A percentile compares a stretch with the other conserved stretches of the same genome.
These are phyloP conservation scores for Ostrea denselamellosa DNA, from an alignment of 1,140 invertebrate genomes.

Conservation along the genomic window DNA sequence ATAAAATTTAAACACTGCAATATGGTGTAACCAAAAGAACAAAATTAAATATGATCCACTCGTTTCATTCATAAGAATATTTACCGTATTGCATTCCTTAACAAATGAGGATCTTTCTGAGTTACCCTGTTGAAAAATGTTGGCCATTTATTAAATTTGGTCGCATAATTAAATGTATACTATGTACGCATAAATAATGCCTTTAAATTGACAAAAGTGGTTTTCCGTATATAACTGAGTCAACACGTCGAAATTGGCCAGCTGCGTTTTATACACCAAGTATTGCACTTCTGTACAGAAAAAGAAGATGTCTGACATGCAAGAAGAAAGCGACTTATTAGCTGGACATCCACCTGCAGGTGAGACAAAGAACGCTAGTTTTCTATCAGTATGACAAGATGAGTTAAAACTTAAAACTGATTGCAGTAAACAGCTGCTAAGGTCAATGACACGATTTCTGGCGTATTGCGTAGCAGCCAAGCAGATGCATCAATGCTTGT, in stretches of 20 bases:
- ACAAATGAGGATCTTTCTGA: too few species aligned
- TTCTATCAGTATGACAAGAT: background rate
- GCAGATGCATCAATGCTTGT: too few species aligned
- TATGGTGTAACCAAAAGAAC: background rate
- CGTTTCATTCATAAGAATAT: background rate
- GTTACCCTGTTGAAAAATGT: too few species aligned
- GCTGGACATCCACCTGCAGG: slow-evolving; percentile 3
- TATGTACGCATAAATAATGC: background rate
- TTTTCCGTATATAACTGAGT: background rate
- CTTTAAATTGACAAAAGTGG: background rate
- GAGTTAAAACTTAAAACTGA: too few species aligned
- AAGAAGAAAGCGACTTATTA: slow-evolving; percentile 29
- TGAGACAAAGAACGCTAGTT: background rate
- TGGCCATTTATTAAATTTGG: too few species aligned
- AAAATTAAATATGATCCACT: background rate
- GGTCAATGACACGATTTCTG: background rate
- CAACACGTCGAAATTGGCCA: background rate
- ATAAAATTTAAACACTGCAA: background rate
- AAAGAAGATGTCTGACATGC: background rate
- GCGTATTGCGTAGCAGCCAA: too few species aligned
- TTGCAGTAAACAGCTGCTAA: background rate
- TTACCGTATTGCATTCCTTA: background rate
- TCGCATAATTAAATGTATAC: too few species aligned
- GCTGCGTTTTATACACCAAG: background rate
- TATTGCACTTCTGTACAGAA: background rate